Conservation (phyloP, 1,140 invertebrate genomes). For the Heterodera schachtii region DNA sequence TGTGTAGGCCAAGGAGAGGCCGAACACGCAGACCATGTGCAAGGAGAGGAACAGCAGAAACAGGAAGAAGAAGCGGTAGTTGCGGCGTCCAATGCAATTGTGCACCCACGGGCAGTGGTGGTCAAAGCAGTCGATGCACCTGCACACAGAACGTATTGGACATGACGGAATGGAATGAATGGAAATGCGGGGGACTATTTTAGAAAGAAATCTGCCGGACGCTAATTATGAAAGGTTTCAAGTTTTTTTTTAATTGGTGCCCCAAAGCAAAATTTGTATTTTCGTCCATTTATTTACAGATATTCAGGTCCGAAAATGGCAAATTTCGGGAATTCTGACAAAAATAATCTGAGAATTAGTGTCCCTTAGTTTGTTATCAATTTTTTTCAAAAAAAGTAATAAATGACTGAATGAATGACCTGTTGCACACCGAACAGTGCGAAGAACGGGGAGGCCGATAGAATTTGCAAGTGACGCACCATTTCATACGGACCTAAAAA, state of each 20-base stretch:
- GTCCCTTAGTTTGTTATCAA: too few relatives aligned
- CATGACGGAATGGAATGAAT: too few relatives aligned
- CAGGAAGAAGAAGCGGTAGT: slow-evolving; percentile 97
- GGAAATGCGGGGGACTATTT: too few relatives aligned
- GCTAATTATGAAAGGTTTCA: too few relatives aligned
- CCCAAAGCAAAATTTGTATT: background rate
- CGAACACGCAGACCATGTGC: slow-evolving; percentile 89
- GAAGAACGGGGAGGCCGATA: slow-evolving; percentile 91
- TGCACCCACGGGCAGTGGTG: slow-evolving; percentile 99
- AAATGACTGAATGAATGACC: background rate
- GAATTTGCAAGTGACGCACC: slow-evolving; percentile 99
- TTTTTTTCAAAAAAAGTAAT: too few relatives aligned
- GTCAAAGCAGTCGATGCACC: slow-evolving; percentile 88
- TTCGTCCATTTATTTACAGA: too few relatives aligned
- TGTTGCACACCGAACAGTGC: slow-evolving; percentile 96
- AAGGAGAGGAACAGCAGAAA: slow-evolving; percentile 92
- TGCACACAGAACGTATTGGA: slow-evolving; percentile 31
- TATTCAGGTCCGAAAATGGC: too few relatives aligned
- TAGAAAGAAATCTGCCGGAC: too few relatives aligned
- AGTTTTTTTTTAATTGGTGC: too few relatives aligned
- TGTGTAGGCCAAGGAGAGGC: slow-evolving; percentile 85
- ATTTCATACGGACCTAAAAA: slow-evolving; percentile 83
- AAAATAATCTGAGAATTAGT: too few relatives aligned
- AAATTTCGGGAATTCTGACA: too few relatives aligned
- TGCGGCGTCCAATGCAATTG: slow-evolving; percentile 97